Evolutionary conservation across 2,888 invertebrate species (phyloP).

Genomic region (Busseola fusca): DNA sequence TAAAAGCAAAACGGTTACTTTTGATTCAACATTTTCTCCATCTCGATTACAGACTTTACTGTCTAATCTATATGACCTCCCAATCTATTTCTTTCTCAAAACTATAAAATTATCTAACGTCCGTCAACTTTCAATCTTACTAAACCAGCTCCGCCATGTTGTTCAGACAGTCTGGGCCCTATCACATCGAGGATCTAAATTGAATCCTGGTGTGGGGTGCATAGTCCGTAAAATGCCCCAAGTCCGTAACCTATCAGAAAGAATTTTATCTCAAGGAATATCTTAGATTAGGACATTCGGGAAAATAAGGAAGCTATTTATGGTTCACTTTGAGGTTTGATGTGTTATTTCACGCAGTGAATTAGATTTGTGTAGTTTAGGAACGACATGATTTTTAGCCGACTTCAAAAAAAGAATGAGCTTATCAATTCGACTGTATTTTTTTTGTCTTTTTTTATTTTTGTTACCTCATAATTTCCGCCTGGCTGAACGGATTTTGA

Average conservation of each 20-base stretch:
- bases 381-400: not conserved
- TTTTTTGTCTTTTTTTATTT: no score
- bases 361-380: not conserved
- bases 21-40: no score
- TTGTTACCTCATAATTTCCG: no score
- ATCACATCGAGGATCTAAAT: conserved; percentile 85
- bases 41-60: not conserved
- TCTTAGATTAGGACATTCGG: conserved; percentile 63
- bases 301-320: conserved; percentile 58
- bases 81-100: conserved; percentile 30
- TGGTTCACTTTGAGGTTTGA: conserved; percentile 45
- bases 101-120: conserved; percentile 57
- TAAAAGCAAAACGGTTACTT: not conserved
- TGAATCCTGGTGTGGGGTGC: conserved; percentile 82
- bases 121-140: conserved; percentile 49
- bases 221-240: conserved; percentile 80
- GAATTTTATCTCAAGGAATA: conserved; percentile 60
- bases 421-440: no score
- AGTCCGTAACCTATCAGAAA: conserved; percentile 62
- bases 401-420: no score
- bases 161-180: conserved; percentile 67
- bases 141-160: conserved; percentile 60
- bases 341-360: conserved; percentile 38
- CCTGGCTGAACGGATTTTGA: no score
- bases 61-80: conserved; percentile 20